Evolutionary conservation across 2,888 invertebrate species (phyloP).

Genomic region (Tromatobia lineatoria): DNA sequence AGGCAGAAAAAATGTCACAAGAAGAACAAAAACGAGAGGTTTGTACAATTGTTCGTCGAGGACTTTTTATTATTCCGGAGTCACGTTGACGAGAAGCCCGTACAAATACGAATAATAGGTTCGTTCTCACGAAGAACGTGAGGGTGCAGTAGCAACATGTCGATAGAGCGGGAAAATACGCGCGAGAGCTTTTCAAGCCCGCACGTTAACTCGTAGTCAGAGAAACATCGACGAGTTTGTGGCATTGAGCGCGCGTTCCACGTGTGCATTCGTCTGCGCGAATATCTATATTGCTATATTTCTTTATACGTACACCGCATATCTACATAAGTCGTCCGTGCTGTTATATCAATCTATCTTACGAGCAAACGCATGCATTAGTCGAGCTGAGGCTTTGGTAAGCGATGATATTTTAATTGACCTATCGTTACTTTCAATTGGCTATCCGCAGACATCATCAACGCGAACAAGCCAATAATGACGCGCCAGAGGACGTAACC

Average conservation of each 20-base stretch:
- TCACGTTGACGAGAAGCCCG: conserved; percentile 44
- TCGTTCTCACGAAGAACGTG: conserved; percentile 6
- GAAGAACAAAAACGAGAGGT: not conserved
- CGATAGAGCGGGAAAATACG: conserved; percentile 21
- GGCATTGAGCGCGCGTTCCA: conserved; percentile 59
- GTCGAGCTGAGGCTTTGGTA: conserved; percentile 50
- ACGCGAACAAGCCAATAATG: conserved; percentile 13
- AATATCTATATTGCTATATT: conserved; percentile 14
- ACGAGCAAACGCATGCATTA: conserved; percentile 18
- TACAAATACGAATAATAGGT: conserved; percentile 47
- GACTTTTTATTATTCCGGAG: conserved; percentile 39
- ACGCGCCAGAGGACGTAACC: not conserved
- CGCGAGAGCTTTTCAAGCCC: conserved; percentile 24
- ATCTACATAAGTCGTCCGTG: conserved; percentile 5
- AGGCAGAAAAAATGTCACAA: conserved; percentile 5
- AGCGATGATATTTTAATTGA: conserved; percentile 63
- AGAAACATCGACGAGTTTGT: conserved; percentile 46
- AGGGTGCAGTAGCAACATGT: not conserved
- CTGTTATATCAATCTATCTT: conserved; percentile 25
- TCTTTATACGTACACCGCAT: no score
- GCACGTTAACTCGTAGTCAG: conserved; percentile 11
- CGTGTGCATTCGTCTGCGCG: conserved; percentile 31
- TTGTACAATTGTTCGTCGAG: conserved; percentile 23
- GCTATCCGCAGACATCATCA: conserved; percentile 14
- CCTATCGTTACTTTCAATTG: conserved; percentile 64